Percentiles rank a stretch among this genome's conserved stretches.
phyloP scores from a whole-genome alignment of 2,113 vertebrate species.

The Sakesphorus luctuosus region DNA sequence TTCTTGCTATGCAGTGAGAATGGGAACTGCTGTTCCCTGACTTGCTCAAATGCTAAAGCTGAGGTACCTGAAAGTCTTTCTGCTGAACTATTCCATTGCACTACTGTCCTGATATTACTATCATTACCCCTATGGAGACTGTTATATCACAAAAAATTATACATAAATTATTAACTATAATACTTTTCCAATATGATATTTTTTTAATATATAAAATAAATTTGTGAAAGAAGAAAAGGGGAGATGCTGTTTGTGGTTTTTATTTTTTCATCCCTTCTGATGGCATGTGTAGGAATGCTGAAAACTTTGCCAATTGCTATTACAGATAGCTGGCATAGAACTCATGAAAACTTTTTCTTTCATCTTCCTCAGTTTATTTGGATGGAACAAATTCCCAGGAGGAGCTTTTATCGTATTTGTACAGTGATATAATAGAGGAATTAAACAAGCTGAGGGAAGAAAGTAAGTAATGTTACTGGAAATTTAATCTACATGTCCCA shows the following conservation, averaged over 20 bases:
- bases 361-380: conserved; percentile 80
- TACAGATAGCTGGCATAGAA: neutral
- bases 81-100: neutral
- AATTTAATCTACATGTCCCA: neutral
- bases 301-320: neutral
- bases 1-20: neutral
- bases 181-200: neutral
- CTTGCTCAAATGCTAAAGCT: neutral
- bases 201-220: neutral
- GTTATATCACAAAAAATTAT: neutral
- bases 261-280: neutral
- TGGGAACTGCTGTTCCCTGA: neutral
- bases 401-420: conserved; percentile 79
- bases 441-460: conserved; percentile 62
- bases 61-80: neutral
- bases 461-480: conserved; percentile 60
- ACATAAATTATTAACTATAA: neutral
- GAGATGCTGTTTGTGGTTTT: neutral
- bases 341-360: neutral
- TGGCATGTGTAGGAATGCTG: neutral
- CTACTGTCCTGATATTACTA: neutral
- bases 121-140: neutral
- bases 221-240: neutral
- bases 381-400: conserved; percentile 87
- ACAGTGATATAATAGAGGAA: conserved; percentile 78